phyloP scores from a whole-genome alignment of 2,888 invertebrate species.

The Drosophila aldrichi region DNA sequence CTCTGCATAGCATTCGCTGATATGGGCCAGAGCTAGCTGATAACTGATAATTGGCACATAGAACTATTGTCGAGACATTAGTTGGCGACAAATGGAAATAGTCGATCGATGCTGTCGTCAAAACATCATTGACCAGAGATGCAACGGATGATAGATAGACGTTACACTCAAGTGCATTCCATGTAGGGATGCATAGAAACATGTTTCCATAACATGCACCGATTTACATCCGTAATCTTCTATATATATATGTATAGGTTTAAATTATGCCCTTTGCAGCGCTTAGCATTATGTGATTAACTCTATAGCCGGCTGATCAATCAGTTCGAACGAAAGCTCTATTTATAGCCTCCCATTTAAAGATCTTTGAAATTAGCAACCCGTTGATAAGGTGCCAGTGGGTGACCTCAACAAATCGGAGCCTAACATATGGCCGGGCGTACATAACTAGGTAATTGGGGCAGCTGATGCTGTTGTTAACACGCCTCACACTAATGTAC shows the following conservation, averaged over 20 bases:
- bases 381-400: slow-evolving; percentile 33
- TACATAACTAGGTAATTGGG: slow-evolving; percentile 38
- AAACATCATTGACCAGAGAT: slow-evolving; percentile 47
- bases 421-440: slow-evolving; percentile 17
- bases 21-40: slow-evolving; percentile 23
- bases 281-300: slow-evolving; percentile 19
- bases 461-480: slow-evolving; percentile 14
- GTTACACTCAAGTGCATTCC: slow-evolving; percentile 22
- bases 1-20: slow-evolving; percentile 10
- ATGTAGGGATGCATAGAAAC: slow-evolving; percentile 40
- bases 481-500: slow-evolving; percentile 34
- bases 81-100: slow-evolving; percentile 30
- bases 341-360: slow-evolving; percentile 44
- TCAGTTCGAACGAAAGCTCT: slow-evolving; percentile 23
- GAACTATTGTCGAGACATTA: slow-evolving; percentile 10
- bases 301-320: slow-evolving; percentile 19
- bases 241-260: neutral
- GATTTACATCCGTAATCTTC: slow-evolving; percentile 11
- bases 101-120: slow-evolving; percentile 33
- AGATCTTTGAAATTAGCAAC: slow-evolving; percentile 42
- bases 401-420: slow-evolving; percentile 39
- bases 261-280: slow-evolving; percentile 14
- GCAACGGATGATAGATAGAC: slow-evolving; percentile 20
- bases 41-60: slow-evolving; percentile 42
- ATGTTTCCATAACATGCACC: slow-evolving; percentile 33